Conservation (phyloP, 2,113 vertebrate genomes). For the Mobula hypostoma region DNA sequence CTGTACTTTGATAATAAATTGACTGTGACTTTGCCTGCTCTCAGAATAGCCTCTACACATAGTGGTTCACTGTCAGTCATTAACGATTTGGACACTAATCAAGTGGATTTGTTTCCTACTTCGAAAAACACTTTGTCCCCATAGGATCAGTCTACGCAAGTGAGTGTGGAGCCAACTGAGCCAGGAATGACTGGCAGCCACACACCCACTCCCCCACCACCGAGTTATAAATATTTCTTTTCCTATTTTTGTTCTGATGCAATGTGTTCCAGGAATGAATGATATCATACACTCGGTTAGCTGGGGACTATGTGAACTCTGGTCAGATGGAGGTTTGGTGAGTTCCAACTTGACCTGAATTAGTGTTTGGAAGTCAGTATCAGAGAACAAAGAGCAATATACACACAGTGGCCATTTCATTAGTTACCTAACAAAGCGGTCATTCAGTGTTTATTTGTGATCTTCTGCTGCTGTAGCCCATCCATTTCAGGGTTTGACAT, state of each 20-base stretch:
- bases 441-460: no score
- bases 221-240: background rate
- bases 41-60: background rate
- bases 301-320: background rate
- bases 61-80: background rate
- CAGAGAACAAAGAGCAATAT: background rate
- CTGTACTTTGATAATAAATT: no score
- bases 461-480: no score
- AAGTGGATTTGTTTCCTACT: background rate
- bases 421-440: no score
- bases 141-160: background rate
- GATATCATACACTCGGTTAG: background rate
- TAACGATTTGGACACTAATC: slow-evolving; percentile 16
- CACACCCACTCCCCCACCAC: no score
- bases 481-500: no score
- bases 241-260: background rate
- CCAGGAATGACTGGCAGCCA: background rate
- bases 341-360: background rate
- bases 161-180: background rate
- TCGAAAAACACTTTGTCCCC: background rate
- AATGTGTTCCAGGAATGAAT: background rate
- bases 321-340: background rate
- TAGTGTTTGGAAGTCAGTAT: background rate
- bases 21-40: no score
- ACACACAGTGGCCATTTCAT: no score